Conservation (phyloP, 2,113 vertebrate species). For the Hippopotamus amphibius region DNA sequence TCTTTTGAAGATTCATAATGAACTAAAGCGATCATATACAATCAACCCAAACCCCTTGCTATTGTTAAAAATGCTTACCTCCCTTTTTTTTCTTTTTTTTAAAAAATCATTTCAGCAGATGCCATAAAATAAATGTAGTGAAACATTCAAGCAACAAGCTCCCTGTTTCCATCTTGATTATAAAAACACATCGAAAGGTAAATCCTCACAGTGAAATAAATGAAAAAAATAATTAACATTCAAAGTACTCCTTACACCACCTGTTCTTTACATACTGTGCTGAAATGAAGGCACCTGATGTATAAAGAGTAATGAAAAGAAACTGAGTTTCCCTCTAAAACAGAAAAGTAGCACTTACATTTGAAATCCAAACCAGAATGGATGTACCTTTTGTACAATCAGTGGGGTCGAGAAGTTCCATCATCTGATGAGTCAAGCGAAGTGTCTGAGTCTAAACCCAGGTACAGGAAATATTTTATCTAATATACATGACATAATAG, state of each 20-base stretch:
- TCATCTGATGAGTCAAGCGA: neutral
- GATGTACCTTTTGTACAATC: neutral
- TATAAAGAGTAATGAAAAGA: constrained; percentile 76
- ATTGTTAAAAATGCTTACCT: constrained; percentile 66
- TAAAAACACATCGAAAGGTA: constrained; percentile 78
- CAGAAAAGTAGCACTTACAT: constrained; percentile 29
- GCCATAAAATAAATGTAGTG: constrained; percentile 82
- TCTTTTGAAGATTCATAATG: constrained; percentile 70
- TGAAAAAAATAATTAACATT: constrained; percentile 88
- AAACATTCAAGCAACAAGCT: constrained; percentile 79
- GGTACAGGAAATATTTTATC: neutral
- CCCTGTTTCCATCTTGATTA: constrained; percentile 83
- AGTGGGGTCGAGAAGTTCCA: neutral
- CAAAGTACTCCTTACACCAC: constrained; percentile 73
- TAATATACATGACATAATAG: neutral
- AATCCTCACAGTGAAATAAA: constrained; percentile 75
- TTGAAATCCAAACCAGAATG: constrained; percentile 69
- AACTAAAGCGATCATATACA: constrained; percentile 77
- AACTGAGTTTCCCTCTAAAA: constrained; percentile 69
- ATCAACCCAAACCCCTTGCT: constrained; percentile 57
- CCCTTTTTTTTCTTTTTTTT: constrained; percentile 49
- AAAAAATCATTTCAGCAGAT: constrained; percentile 71
- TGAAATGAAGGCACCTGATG: constrained; percentile 69
- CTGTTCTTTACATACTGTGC: constrained; percentile 77
- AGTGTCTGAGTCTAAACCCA: neutral